These are phyloP conservation scores for Rattus rattus DNA, from an alignment of 2,113 vertebrate species.

Conservation along the genomic window DNA sequence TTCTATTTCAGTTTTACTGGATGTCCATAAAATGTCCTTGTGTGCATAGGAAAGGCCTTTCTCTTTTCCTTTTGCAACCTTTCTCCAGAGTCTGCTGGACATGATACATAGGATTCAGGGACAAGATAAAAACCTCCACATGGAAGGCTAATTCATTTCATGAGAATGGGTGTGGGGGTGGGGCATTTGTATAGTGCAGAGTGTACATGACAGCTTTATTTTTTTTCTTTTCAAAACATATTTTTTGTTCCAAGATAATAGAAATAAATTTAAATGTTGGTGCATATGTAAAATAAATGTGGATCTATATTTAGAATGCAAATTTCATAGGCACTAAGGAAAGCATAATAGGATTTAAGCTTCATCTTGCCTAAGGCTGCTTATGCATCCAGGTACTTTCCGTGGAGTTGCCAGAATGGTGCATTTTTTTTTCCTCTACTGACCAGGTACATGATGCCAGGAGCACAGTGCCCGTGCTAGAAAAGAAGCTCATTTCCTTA, in stretches of 20 bases:
- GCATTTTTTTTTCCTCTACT: background rate
- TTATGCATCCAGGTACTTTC: background rate
- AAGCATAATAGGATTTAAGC: background rate
- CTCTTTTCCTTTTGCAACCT: background rate
- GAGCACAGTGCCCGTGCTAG: background rate
- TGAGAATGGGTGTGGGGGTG: no score
- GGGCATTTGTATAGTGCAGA: background rate
- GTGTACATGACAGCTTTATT: background rate
- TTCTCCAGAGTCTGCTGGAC: background rate
- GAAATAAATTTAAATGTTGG: slow-evolving; percentile 10
- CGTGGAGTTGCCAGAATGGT: background rate
- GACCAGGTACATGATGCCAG: no score
- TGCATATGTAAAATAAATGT: slow-evolving; percentile 6
- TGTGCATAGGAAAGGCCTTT: background rate
- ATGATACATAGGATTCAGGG: background rate
- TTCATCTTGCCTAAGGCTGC: background rate
- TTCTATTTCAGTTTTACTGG: slow-evolving; percentile 48
- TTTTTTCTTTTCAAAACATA: background rate
- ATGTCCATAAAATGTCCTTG: slow-evolving; percentile 2
- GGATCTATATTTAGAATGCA: background rate
- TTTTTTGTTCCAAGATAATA: background rate
- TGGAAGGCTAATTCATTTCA: fast-evolving
- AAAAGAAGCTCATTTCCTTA: background rate
- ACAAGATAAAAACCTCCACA: background rate
- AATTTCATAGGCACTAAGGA: background rate